phyloP scores from a whole-genome alignment of 2,113 vertebrate species.

The Paracanthobrama guichenoti region DNA sequence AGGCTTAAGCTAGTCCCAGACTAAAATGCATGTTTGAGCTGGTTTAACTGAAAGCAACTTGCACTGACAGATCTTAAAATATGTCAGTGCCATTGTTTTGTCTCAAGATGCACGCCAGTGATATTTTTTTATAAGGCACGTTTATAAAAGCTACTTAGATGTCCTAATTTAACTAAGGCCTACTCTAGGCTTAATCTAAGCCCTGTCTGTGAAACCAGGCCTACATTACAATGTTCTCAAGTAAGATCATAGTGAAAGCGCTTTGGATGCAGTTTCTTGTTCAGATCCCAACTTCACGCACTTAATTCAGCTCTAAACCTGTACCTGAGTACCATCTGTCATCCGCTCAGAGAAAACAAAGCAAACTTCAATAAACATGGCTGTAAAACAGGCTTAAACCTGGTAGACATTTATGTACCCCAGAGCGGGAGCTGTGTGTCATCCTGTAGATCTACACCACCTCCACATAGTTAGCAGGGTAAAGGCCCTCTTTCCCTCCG shows the following conservation, averaged over 20 bases:
- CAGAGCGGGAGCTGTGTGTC: constrained; percentile 24
- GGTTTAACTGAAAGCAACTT: too few relatives aligned
- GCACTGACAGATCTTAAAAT: too few relatives aligned
- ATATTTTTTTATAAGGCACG: too few relatives aligned
- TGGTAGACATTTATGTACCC: not conserved
- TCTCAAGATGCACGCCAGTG: too few relatives aligned
- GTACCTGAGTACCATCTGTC: not conserved
- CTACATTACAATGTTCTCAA: constrained; percentile 17
- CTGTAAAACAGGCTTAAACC: not conserved
- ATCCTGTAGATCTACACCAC: constrained; percentile 57
- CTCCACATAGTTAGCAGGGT: constrained; percentile 84
- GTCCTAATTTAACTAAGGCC: too few relatives aligned
- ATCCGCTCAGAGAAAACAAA: constrained; percentile 14
- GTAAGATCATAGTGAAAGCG: constrained; percentile 1
- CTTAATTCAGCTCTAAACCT: not conserved
- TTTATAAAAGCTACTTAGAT: too few relatives aligned
- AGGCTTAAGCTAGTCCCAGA: too few relatives aligned
- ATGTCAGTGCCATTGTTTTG: too few relatives aligned
- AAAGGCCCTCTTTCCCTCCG: constrained; percentile 78
- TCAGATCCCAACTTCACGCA: not conserved
- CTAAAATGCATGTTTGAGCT: too few relatives aligned
- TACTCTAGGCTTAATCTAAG: too few relatives aligned
- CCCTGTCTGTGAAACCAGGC: too few relatives aligned
- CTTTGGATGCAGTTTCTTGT: not conserved
- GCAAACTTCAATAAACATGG: constrained; percentile 24